Base-by-base conservation (phyloP, 2,888 invertebrate species). In the Drepana falcataria region DNA sequence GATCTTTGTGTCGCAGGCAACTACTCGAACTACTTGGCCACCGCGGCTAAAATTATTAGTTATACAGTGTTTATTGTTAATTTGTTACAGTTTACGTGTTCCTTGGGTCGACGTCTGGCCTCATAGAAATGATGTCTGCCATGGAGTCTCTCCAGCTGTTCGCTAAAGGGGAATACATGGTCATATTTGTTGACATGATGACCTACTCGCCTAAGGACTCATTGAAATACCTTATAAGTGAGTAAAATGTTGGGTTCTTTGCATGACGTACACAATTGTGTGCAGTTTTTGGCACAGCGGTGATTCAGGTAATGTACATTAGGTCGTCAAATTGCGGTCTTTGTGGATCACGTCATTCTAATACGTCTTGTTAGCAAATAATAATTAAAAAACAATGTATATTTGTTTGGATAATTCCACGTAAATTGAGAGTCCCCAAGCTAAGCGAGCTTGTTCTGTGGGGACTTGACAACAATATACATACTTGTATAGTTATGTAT, bases 181-280 rank as follows among this genome's bases (percentile, higher is more conserved):
- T 99, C 59, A 97, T 99, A 77, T 96, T 96, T 82, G 96, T 98
- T 33, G 98, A 98, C 79, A 96, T 95, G 94, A 95, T 96, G 93
- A 95, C 96, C n/a, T 96, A 96, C 81, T 93, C 95, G 33, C 92
- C 92, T 0, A 79, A 79, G 73, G 95, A 96, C 79, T 94, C 96
- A 48, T 91, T 94, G 73, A 95, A 95, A 83, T 97, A 96, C 92
- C 91, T 96, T 73, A 95, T 95, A 92, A 95, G 95, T 95, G 83
- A 93, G 95, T 93, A 65, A 52, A 51, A 35, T 7, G 41, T 33
- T 7, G 1, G n/a, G 21, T 51, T 52, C 51, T 35, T 5, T 21
- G 4, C n/a, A 44, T 53, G 40, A 35, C 48, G 41, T 35, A 35
- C 7, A 2, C 9, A 2, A 9, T 41, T 7, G 7, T 7, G 7